A percentile compares a stretch with the other conserved stretches of the same genome.
phyloP scores from a whole-genome alignment of 2,888 invertebrate genomes.

The Sinelater perroti region DNA sequence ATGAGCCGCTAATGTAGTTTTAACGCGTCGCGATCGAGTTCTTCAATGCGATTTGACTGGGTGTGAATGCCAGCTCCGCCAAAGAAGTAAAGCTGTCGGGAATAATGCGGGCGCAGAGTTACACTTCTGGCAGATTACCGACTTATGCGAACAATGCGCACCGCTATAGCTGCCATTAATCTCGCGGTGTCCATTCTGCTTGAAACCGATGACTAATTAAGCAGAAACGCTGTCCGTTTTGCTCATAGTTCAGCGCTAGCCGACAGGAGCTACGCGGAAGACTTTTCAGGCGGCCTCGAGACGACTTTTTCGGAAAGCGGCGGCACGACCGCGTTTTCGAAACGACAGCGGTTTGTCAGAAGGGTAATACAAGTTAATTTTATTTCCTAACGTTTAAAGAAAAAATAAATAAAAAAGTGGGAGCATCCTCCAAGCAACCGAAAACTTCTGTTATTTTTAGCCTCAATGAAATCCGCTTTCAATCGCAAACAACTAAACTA shows the following conservation, averaged over 20 bases:
- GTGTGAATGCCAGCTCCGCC: background rate
- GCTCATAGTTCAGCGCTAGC: background rate
- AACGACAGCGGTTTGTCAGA: too few relatives aligned
- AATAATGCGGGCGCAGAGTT: slow-evolving; percentile 15
- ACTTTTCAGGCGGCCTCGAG: background rate
- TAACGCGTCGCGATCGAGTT: background rate
- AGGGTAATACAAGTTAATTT: too few relatives aligned
- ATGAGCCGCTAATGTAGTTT: background rate
- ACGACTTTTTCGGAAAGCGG: slow-evolving; percentile 1
- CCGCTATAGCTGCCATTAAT: slow-evolving; percentile 14
- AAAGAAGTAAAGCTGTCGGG: slow-evolving; percentile 14
- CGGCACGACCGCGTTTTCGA: too few relatives aligned
- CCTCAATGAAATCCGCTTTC: too few relatives aligned
- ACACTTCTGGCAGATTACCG: slow-evolving; percentile 5
- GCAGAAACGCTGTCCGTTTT: background rate
- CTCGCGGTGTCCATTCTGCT: slow-evolving; percentile 8
- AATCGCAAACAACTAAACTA: too few relatives aligned
- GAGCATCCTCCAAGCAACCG: too few relatives aligned
- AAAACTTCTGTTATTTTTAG: too few relatives aligned
- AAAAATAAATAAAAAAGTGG: too few relatives aligned
- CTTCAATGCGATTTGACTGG: slow-evolving; percentile 3
- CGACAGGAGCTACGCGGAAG: background rate
- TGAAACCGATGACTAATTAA: slow-evolving; percentile 22
- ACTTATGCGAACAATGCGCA: slow-evolving; percentile 19
- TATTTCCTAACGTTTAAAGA: too few relatives aligned